Evolutionary conservation across 2,888 invertebrate genomes (phyloP).

Genomic region (Chelonus formosanus): DNA sequence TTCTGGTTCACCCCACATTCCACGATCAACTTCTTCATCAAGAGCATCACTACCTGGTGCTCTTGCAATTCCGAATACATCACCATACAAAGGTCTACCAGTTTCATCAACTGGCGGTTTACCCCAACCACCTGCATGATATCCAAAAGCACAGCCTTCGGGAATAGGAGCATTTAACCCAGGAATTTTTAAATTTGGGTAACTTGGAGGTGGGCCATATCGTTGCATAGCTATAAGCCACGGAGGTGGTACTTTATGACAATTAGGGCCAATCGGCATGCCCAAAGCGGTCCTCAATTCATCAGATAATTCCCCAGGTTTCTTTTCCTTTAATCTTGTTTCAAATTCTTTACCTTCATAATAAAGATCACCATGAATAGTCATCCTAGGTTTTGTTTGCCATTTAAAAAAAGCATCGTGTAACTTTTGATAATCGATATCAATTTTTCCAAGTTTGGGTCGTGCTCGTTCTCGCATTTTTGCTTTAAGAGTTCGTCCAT

Average conservation of each 20-base stretch:
- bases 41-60: slow-evolving; percentile 74
- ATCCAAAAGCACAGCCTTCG: slow-evolving; percentile 96
- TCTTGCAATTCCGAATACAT: slow-evolving; percentile 90
- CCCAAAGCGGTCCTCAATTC: slow-evolving; percentile 96
- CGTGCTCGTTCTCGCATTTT: slow-evolving; percentile 97
- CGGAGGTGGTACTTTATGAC: slow-evolving; percentile 91
- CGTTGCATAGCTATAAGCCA: slow-evolving; percentile 98
- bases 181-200: slow-evolving; percentile 97
- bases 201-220: slow-evolving; percentile 98
- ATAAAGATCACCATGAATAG: slow-evolving; percentile 97
- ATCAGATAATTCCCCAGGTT: slow-evolving; percentile 96
- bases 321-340: slow-evolving; percentile 96
- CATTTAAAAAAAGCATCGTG: slow-evolving; percentile 99
- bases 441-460: slow-evolving; percentile 98
- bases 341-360: slow-evolving; percentile 99
- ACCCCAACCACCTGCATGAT: slow-evolving; percentile 99
- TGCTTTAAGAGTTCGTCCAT: slow-evolving; percentile 91
- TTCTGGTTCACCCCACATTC: slow-evolving; percentile 93
- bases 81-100: slow-evolving; percentile 97
- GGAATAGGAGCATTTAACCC: slow-evolving; percentile 98
- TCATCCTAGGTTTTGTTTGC: slow-evolving; percentile 99
- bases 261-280: slow-evolving; percentile 97
- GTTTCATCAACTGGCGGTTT: slow-evolving; percentile 99
- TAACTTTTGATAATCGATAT: slow-evolving; percentile 99
- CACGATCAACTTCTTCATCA: slow-evolving; percentile 91